Evolutionary conservation across 2,113 vertebrate genomes (phyloP), one percentile per base, ranked within the genome.

Genomic region (Alexandromys fortis): DNA sequence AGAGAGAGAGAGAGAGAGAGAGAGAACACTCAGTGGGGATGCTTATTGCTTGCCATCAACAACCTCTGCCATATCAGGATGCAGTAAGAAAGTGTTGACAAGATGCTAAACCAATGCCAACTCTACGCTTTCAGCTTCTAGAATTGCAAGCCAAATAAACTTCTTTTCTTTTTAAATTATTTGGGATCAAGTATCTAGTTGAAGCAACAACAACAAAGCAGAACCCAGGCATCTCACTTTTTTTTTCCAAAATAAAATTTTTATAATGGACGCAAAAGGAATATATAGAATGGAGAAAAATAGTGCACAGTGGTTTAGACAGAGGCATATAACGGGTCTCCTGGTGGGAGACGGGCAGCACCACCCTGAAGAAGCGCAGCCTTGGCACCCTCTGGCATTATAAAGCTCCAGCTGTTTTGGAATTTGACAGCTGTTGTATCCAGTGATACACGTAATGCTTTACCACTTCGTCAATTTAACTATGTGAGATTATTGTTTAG

Each of bases 261-360:
- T 65, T 67, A 82, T 96, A 93, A 86, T 68, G 7, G 24, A 47
- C 2, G 17, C 90, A 83, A 89, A 91, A 42, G 52, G 85, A 96
- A 47, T 61, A 91, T 55, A 30, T n/a, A 38, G 58, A 65, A 38
- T 8, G 89, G 21, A 94, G 38, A 82, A 75, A 75, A 70, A 86
- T 11, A 52, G 13, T 12, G 0, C n/a, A 38, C n/a, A 11, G 61
- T 65, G 63, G 28, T 88, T 90, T 90, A 38, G 45, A 79, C 65
- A 76, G 61, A 89, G 9, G 4, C 33, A 30, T 2, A 11, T 68
- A 35, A 38, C 22, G 30, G 42, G 68, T 42, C 11, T 70, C 4
- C 4, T 42, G 42, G 9, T 45, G n/a, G 58, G 87, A 58, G 35
- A 33, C 24, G 0, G 67, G 24, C 67, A 58, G 45, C n/a, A 38